Percentiles rank a stretch among this genome's conserved stretches.
These are phyloP conservation scores for Sphecodes monilicornis DNA, from an alignment of 2,888 invertebrate genomes.

Conservation along the genomic window DNA sequence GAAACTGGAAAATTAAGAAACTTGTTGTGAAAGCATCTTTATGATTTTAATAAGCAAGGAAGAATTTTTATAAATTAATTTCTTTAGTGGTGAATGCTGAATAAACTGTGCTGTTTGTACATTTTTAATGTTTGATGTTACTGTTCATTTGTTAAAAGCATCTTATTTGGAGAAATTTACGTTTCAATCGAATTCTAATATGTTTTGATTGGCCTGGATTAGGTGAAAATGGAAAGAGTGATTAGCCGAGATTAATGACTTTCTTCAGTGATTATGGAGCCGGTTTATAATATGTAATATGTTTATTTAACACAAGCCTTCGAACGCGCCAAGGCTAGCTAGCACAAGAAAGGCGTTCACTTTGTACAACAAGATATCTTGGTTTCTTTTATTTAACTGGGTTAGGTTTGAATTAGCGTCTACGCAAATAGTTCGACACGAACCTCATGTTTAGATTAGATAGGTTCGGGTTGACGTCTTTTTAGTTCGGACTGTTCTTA, in stretches of 20 bases:
- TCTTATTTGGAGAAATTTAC: not conserved
- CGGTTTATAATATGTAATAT: not conserved
- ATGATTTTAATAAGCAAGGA: not conserved
- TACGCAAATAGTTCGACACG: not conserved
- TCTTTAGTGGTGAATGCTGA: no score
- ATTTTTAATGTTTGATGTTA: not conserved
- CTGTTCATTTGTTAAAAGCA: not conserved
- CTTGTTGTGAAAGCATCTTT: not conserved
- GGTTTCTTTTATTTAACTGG: not conserved
- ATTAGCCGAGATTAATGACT: not conserved
- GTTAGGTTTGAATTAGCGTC: not conserved
- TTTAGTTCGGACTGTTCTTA: not conserved
- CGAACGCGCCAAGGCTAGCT: not conserved
- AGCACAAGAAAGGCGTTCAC: not conserved
- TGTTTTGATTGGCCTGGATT: not conserved
- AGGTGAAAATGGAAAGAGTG: not conserved
- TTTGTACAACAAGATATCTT: conserved; percentile 52
- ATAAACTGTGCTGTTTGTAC: not conserved
- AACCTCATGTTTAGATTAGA: not conserved
- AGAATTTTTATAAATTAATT: not conserved
- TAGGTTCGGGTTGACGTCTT: not conserved
- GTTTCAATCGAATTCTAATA: not conserved
- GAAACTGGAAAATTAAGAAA: no score
- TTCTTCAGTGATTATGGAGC: not conserved
- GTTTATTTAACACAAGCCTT: not conserved